Base-by-base conservation (phyloP, 2,797 vertebrate genomes). In the Chelon labrosus region DNA sequence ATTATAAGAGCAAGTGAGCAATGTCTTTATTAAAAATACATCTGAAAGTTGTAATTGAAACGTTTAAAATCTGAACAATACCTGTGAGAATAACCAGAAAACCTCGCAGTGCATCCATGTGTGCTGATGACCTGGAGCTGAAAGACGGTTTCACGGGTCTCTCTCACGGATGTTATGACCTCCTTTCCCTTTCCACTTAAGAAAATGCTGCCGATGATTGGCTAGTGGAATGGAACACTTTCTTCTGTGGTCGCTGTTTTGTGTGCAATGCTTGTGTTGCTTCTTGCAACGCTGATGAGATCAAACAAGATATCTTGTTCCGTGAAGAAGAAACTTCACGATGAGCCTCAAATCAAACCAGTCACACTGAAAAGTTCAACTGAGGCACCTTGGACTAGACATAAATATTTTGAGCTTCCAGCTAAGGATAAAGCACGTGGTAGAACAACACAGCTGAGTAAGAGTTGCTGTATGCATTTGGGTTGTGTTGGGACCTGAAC, bases 241-340 rank as follows among this genome's bases (percentile, higher is more conserved):
- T 65, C 12, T 44, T 73, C n/a, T 77, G 76, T 80, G 72, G 74
- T 49, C 73, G 42, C 50, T 16, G n/a, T 7, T 60, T 46, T 53
- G 6, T 17, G 4, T 10, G n/a, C 5, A 56, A 10, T 4, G 47
- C 6, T 3, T 19, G 11, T 10, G 16, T 25, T 51, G 47, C 35
- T 41, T 42, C 12, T 47, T 57, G 6, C 1, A 10, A 7, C 17
- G 10, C 17, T 38, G 44, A 22, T 3, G 2, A 22, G 22, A 22
- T 22, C 22, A 22, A 22, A 22, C 22, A 22, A 22, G 22, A 22
- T 22, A 22, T 22, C 22, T 1, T 3, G 22, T 22, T 22, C 22
- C 22, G 22, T 22, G 22, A 22, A 22, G 22, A 22, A 22, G 22
- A 22, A 22, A 22, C 22, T 22, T 22, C 22, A 22, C 22, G 22